phyloP scores from a whole-genome alignment of 2,113 vertebrate species.

The Pyxicephalus adspersus region DNA sequence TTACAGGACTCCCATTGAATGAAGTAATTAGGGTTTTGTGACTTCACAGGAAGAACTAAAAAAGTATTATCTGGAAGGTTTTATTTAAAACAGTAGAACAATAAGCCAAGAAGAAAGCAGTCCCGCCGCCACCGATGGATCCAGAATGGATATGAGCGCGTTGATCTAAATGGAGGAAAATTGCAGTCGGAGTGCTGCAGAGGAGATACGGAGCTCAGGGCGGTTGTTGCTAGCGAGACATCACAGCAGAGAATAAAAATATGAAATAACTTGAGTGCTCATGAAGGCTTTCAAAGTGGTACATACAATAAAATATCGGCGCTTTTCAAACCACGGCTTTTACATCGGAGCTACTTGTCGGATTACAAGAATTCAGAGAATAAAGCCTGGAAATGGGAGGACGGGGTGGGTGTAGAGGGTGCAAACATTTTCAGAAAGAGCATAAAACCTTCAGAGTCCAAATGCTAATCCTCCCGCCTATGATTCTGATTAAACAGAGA shows the following conservation, averaged over 20 bases:
- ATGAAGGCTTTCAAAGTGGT: not conserved
- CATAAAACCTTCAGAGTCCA: too few relatives aligned
- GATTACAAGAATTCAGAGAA: too few relatives aligned
- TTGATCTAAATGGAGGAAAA: slow-evolving; percentile 17
- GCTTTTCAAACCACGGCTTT: too few relatives aligned
- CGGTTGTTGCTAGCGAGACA: not conserved
- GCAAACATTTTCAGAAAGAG: too few relatives aligned
- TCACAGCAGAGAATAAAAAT: not conserved
- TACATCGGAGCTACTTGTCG: too few relatives aligned
- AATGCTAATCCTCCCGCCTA: too few relatives aligned
- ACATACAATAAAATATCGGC: too few relatives aligned
- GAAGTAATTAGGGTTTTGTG: slow-evolving; percentile 5
- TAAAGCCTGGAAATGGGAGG: too few relatives aligned
- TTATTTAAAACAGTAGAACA: slow-evolving; percentile 9
- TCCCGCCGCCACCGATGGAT: not conserved
- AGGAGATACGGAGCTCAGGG: slow-evolving; percentile 3
- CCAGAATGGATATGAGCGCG: not conserved
- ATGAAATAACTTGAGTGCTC: not conserved
- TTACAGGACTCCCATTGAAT: not conserved
- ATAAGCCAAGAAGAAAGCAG: not conserved
- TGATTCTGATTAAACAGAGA: too few relatives aligned
- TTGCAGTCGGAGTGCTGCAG: slow-evolving; percentile 18
- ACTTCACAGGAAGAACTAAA: not conserved
- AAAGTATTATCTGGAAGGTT: not conserved
- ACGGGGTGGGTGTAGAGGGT: too few relatives aligned